These are phyloP conservation scores for Polypedilum pembai DNA, from an alignment of 1,140 invertebrate species.

Conservation along the genomic window DNA sequence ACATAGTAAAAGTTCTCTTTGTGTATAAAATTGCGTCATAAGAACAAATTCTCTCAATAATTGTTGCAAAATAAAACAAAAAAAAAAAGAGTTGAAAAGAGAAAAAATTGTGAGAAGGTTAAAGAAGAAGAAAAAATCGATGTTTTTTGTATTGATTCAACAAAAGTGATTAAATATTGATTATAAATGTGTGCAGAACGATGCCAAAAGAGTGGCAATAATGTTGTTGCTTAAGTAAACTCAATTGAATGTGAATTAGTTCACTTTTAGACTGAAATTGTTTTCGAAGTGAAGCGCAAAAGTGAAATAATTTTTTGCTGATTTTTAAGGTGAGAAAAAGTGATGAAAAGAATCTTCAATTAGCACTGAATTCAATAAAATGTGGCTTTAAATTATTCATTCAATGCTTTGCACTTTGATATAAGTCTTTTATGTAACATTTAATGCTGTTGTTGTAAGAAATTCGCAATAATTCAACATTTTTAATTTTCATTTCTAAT, in stretches of 20 bases:
- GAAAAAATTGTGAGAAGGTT: not conserved
- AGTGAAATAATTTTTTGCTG: not conserved
- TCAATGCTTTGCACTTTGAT: too few species aligned
- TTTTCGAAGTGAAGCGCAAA: not conserved
- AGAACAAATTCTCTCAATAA: not conserved
- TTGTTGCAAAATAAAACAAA: not conserved
- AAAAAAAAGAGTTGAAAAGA: not conserved
- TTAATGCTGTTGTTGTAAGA: not conserved
- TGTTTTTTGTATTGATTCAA: not conserved
- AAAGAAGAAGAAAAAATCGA: not conserved
- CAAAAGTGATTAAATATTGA: constrained; percentile 16
- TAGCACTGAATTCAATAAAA: not conserved
- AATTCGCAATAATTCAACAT: not conserved
- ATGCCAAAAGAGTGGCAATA: constrained; percentile 11
- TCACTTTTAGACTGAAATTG: not conserved
- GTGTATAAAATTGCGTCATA: constrained; percentile 8
- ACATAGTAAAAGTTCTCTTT: not conserved
- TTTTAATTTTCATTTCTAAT: not conserved
- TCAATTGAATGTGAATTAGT: not conserved
- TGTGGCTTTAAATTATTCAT: not conserved
- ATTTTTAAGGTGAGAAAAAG: not conserved
- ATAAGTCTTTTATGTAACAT: not conserved
- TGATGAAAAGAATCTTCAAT: not conserved
- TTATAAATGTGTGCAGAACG: not conserved
- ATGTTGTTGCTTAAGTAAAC: not conserved